Evolutionary conservation across 2,113 vertebrate genomes (phyloP).

Genomic region (Actinemys pallida): DNA sequence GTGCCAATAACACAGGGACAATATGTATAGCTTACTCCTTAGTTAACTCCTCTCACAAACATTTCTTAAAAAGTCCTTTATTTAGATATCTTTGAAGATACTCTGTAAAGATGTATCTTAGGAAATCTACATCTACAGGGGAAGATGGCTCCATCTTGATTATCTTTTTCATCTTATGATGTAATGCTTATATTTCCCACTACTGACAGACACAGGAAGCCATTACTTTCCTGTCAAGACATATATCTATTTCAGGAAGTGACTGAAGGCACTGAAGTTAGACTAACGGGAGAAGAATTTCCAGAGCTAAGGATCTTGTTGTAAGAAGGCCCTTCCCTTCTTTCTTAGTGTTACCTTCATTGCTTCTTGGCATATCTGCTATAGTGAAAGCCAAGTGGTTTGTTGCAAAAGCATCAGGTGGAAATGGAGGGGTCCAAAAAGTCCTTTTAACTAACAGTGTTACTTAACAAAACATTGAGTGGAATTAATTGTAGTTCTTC

Average conservation of each 20-base stretch:
- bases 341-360: background rate
- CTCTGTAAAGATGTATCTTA: conserved; percentile 16
- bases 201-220: conserved; percentile 69
- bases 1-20: background rate
- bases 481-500: conserved; percentile 33
- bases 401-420: conserved; percentile 36
- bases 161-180: conserved; percentile 60
- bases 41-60: background rate
- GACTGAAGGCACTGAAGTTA: conserved; percentile 61
- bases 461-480: conserved; percentile 35
- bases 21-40: background rate
- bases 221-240: conserved; percentile 72
- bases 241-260: conserved; percentile 65
- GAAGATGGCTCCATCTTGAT: conserved; percentile 26
- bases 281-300: background rate
- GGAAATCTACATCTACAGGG: background rate
- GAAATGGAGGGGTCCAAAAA: conserved; percentile 39
- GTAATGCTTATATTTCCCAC: conserved; percentile 62
- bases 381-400: rapidly evolving
- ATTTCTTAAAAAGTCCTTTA: background rate
- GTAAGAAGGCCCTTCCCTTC: background rate
- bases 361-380: rapidly evolving
- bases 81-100: background rate
- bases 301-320: background rate
- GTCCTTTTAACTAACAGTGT: conserved; percentile 35